A percentile compares a stretch with the other conserved stretches of the same genome.
These are phyloP conservation scores for Nicator chloris DNA, from an alignment of 2,113 vertebrate genomes.

Conservation along the genomic window DNA sequence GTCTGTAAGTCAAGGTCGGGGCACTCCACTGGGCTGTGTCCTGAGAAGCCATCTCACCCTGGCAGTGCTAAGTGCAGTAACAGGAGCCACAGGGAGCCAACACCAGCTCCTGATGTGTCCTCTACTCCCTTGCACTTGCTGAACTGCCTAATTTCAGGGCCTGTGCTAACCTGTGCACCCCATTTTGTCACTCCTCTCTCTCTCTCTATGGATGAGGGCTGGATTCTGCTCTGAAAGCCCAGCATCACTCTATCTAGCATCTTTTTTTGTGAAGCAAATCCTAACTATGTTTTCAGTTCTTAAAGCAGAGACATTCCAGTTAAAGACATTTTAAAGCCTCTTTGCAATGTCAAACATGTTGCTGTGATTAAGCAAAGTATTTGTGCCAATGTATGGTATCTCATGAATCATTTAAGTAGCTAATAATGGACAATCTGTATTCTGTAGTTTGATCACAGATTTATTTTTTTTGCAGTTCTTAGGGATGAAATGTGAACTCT, in stretches of 20 bases:
- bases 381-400: not conserved
- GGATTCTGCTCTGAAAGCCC: not conserved
- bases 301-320: not conserved
- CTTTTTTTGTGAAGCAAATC: not conserved
- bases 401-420: conserved; percentile 16
- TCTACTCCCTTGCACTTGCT: not conserved
- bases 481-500: not conserved
- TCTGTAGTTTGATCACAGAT: not conserved
- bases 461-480: not conserved
- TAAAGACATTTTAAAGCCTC: not conserved
- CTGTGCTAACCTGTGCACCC: fast-evolving
- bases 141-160: not conserved
- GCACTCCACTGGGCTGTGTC: not conserved
- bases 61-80: not conserved
- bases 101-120: not conserved
- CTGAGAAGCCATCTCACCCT: not conserved
- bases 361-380: not conserved
- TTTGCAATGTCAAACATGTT: not conserved
- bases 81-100: not conserved
- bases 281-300: not conserved
- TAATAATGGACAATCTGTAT: conserved; percentile 32
- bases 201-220: fast-evolving
- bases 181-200: not conserved
- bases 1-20: not conserved
- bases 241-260: not conserved